Evolutionary conservation across 2,113 vertebrate species (phyloP).

Genomic region (Podocnemis expansa): DNA sequence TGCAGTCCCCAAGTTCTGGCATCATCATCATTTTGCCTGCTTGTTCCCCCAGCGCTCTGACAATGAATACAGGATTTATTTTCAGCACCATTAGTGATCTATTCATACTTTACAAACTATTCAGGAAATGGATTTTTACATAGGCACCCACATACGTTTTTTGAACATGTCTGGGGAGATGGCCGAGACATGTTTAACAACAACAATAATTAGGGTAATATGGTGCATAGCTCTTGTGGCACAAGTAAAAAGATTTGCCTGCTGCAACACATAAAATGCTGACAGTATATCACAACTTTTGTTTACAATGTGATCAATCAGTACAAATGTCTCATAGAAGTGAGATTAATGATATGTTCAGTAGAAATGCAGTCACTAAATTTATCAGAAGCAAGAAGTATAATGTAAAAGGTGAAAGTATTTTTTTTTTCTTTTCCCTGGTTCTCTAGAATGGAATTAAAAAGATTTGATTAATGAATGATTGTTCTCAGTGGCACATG

Average conservation of each 20-base stretch:
- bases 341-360: neutral
- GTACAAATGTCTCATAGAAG: neutral
- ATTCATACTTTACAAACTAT: neutral
- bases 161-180: neutral
- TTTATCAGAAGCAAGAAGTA: neutral
- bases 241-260: neutral
- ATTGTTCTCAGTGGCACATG: neutral
- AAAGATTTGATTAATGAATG: neutral
- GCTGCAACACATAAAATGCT: fast-evolving
- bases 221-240: neutral
- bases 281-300: neutral
- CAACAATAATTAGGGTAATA: neutral
- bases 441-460: neutral
- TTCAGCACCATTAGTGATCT: neutral
- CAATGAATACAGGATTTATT: neutral
- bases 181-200: conserved; percentile 7
- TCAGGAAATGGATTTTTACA: neutral
- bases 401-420: neutral
- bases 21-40: neutral
- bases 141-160: neutral
- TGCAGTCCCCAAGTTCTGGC: neutral
- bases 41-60: neutral
- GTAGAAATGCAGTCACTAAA: neutral
- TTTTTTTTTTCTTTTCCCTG: neutral
- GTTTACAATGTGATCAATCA: neutral